These are phyloP conservation scores for Celastrina argiolus DNA, from an alignment of 2,888 invertebrate species.

Conservation along the genomic window DNA sequence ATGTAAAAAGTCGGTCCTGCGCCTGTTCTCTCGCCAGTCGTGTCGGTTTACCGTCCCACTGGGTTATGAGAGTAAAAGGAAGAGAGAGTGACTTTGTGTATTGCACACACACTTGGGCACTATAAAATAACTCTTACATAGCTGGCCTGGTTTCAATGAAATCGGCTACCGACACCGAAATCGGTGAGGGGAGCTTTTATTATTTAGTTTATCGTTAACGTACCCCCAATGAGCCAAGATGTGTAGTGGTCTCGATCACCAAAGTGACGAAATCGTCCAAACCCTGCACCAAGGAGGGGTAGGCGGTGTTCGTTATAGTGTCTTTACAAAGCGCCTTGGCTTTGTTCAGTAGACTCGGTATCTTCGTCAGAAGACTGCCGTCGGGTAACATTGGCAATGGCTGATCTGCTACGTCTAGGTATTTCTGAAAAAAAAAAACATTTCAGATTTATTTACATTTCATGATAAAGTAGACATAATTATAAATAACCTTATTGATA, in stretches of 20 bases:
- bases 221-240: slow-evolving; percentile 82
- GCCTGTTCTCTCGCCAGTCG: too few relatives aligned
- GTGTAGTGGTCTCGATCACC: slow-evolving; percentile 82
- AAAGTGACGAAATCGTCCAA: slow-evolving; percentile 82
- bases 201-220: slow-evolving; percentile 26
- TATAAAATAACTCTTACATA: too few relatives aligned
- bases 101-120: too few relatives aligned
- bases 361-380: slow-evolving; percentile 55
- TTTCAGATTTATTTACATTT: too few relatives aligned
- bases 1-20: too few relatives aligned
- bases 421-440: slow-evolving; percentile 52
- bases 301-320: slow-evolving; percentile 75
- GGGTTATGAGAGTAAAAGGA: too few relatives aligned
- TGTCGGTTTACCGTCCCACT: too few relatives aligned
- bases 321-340: slow-evolving; percentile 82
- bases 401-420: slow-evolving; percentile 58
- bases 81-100: too few relatives aligned
- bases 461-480: too few relatives aligned
- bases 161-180: neutral
- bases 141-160: too few relatives aligned
- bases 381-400: slow-evolving; percentile 46
- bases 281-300: slow-evolving; percentile 79
- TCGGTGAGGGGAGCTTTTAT: too few relatives aligned
- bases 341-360: slow-evolving; percentile 73
- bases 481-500: too few relatives aligned